These are phyloP conservation scores for Adela reaumurella DNA, from an alignment of 2,888 invertebrate species.

Conservation along the genomic window DNA sequence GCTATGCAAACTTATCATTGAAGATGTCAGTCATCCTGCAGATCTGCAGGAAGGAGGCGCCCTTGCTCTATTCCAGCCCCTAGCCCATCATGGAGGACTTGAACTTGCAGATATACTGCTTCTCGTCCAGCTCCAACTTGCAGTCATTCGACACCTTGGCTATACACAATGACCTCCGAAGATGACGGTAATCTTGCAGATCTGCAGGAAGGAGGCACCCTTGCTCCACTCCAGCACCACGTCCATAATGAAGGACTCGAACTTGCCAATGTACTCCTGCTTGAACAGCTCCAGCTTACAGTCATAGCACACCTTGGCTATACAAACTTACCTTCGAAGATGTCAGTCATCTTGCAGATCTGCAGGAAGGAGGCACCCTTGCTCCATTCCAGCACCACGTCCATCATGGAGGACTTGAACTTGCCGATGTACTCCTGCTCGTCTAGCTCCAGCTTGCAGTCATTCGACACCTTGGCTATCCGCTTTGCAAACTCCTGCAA, in stretches of 20 bases:
- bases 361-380: conserved; percentile 88
- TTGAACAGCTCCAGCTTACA: conserved; percentile 86
- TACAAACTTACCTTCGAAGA: too few relatives aligned
- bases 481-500: conserved; percentile 82
- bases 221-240: conserved; percentile 95
- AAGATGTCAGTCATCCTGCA: conserved; percentile 97
- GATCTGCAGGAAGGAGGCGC: conserved; percentile 84
- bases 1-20: too few relatives aligned
- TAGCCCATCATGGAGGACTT: conserved; percentile 97
- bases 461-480: conserved; percentile 81
- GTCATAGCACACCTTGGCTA: conserved; percentile 73
- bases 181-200: conserved; percentile 97
- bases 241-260: conserved; percentile 96
- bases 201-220: conserved; percentile 84
- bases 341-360: conserved; percentile 95
- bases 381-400: conserved; percentile 94
- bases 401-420: conserved; percentile 95
- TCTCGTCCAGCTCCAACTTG: conserved; percentile 85
- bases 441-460: conserved; percentile 82
- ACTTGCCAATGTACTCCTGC: conserved; percentile 85
- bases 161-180: too few relatives aligned
- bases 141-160: conserved; percentile 75
- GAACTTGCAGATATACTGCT: conserved; percentile 86
- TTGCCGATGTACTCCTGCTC: conserved; percentile 88
- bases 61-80: conserved; percentile 93